Percentiles rank a stretch among this genome's conserved stretches.
phyloP scores from a whole-genome alignment of 1,140 invertebrate species.

The Homarus americanus region DNA sequence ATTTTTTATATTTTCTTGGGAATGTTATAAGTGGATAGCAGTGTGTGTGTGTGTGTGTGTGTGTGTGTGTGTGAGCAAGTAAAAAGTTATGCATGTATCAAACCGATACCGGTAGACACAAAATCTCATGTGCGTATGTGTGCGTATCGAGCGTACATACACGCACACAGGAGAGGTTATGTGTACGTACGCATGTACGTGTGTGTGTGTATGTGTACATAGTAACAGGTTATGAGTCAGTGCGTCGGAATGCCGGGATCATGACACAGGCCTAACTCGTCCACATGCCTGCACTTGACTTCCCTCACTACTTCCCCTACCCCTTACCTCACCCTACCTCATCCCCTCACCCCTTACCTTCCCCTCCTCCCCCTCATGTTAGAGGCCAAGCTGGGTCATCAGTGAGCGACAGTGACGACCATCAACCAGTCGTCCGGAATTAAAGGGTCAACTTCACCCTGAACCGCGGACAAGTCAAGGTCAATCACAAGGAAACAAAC shows the following conservation, averaged over 20 bases:
- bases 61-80: too few relatives aligned
- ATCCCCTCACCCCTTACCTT: too few relatives aligned
- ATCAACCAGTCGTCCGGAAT: too few relatives aligned
- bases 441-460: too few relatives aligned
- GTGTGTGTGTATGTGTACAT: slow-evolving; percentile 38
- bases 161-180: slow-evolving; percentile 11
- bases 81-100: too few relatives aligned
- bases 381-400: not conserved
- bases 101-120: not conserved
- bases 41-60: too few relatives aligned
- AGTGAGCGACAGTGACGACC: not conserved
- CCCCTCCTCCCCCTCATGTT: not conserved
- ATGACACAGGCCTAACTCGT: slow-evolving; percentile 3
- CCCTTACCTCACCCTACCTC: not conserved
- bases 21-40: too few relatives aligned
- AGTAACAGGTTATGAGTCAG: slow-evolving; percentile 56
- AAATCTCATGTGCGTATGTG: not conserved
- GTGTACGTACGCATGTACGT: slow-evolving; percentile 40
- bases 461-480: too few relatives aligned
- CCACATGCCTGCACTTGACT: not conserved
- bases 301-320: not conserved
- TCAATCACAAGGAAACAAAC: too few relatives aligned
- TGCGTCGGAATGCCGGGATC: slow-evolving; percentile 58
- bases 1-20: too few relatives aligned
- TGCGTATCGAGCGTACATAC: slow-evolving; percentile 23